phyloP scores from a whole-genome alignment of 1,140 invertebrate genomes.

The Lordiphosa clarofinis region DNA sequence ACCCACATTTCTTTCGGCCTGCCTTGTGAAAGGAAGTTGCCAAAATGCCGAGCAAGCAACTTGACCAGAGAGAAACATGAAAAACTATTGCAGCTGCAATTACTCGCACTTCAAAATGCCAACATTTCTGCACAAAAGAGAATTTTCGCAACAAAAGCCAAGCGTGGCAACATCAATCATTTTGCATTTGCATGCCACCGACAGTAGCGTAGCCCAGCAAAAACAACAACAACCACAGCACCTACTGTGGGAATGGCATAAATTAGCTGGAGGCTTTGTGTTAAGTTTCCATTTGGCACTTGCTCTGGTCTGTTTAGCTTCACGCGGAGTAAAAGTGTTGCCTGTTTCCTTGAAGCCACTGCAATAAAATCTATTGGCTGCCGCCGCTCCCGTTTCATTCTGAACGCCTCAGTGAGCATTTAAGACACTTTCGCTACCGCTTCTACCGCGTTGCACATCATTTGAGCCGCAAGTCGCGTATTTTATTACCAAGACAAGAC shows the following conservation, averaged over 20 bases:
- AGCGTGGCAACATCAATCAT: conserved; percentile 70
- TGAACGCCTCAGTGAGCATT: conserved; percentile 8
- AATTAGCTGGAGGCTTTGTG: conserved; percentile 60
- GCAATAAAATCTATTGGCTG: conserved; percentile 16
- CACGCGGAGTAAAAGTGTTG: conserved; percentile 23
- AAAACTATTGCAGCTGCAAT: conserved; percentile 76
- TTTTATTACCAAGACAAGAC: conserved; percentile 30
- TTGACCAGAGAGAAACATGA: conserved; percentile 57
- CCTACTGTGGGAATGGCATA: conserved; percentile 48
- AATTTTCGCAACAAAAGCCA: conserved; percentile 52
- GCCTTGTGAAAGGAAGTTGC: conserved; percentile 64
- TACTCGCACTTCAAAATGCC: conserved; percentile 76
- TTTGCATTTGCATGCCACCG: conserved; percentile 63
- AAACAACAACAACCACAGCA: background rate
- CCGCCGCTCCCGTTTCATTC: conserved; percentile 18
- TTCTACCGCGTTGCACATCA: conserved; percentile 2
- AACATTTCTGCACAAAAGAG: conserved; percentile 69
- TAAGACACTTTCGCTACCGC: conserved; percentile 24
- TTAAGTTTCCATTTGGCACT: conserved; percentile 57
- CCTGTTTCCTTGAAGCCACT: conserved; percentile 22
- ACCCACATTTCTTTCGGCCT: conserved; percentile 53
- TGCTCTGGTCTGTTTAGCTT: conserved; percentile 34
- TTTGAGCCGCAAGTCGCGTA: conserved; percentile 8
- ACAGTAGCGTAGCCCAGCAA: conserved; percentile 44
- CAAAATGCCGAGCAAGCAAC: conserved; percentile 49